Percentiles rank a stretch among this genome's conserved stretches.
These are phyloP conservation scores for Batillaria attramentaria DNA, from an alignment of 1,140 invertebrate species.

Conservation along the genomic window DNA sequence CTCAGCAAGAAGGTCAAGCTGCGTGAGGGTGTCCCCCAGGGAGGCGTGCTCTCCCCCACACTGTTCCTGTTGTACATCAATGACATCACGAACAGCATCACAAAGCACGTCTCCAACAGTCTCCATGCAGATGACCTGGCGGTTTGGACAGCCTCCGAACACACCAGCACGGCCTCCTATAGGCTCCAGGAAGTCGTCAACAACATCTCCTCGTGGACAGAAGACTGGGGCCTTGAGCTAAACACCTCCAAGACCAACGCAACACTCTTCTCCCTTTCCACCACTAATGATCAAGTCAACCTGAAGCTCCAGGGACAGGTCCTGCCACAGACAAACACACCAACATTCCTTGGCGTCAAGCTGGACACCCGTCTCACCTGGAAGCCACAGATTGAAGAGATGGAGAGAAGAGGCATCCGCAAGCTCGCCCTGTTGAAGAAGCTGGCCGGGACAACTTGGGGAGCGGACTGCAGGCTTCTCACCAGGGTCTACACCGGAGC, in stretches of 20 bases:
- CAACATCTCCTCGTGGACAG: conserved; percentile 31
- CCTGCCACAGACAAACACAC: conserved; percentile 9
- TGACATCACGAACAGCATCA: not conserved
- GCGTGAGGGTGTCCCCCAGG: conserved; percentile 8
- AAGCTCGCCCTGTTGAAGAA: conserved; percentile 27
- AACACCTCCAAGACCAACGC: conserved; percentile 27
- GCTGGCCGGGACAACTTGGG: conserved; percentile 33
- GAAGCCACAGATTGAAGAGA: conserved; percentile 24
- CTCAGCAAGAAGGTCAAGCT: conserved; percentile 12
- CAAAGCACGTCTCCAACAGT: conserved; percentile 13
- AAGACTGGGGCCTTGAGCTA: conserved; percentile 22
- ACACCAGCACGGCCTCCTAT: conserved; percentile 10
- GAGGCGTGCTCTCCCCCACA: conserved; percentile 17
- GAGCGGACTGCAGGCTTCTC: conserved; percentile 22
- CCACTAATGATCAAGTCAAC: conserved; percentile 21
- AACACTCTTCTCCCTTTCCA: conserved; percentile 34
- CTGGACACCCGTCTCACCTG: conserved; percentile 32
- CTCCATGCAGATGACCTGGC: conserved; percentile 29
- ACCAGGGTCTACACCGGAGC: conserved; percentile 25
- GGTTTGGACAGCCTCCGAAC: conserved; percentile 18
- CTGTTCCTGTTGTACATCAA: conserved; percentile 24
- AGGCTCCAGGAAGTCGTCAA: conserved; percentile 28
- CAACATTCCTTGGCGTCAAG: conserved; percentile 32
- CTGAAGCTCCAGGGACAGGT: conserved; percentile 7
- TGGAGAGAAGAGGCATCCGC: conserved; percentile 19